A percentile compares a stretch with the other conserved stretches of the same genome.
Evolutionary conservation across 2,113 vertebrate genomes (phyloP).

Genomic region (Cynocephalus volans): DNA sequence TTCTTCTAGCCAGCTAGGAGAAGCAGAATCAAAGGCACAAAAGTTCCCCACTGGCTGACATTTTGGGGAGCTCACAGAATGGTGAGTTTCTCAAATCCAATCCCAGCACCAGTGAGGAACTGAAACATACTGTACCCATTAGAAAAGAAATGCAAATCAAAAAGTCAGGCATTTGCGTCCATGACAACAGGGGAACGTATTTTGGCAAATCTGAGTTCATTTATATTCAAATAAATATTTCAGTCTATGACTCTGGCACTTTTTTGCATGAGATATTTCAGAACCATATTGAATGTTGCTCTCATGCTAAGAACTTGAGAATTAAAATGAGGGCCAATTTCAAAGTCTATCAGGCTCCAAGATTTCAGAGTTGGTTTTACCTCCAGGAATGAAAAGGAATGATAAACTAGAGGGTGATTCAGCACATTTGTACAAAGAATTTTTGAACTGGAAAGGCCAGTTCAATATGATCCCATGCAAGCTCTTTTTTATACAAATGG

Average conservation of each 20-base stretch:
- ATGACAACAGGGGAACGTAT: conserved; percentile 85
- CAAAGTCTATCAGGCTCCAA: conserved; percentile 78
- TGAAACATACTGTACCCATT: conserved; percentile 85
- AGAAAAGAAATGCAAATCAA: conserved; percentile 87
- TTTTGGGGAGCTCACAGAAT: conserved; percentile 79
- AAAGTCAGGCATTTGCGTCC: conserved; percentile 86
- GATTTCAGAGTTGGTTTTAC: conserved; percentile 75
- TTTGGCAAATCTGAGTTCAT: conserved; percentile 86
- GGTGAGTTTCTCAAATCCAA: conserved; percentile 77
- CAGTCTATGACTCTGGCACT: conserved; percentile 86
- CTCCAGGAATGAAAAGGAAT: conserved; percentile 74
- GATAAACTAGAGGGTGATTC: conserved; percentile 65
- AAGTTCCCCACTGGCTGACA: conserved; percentile 79
- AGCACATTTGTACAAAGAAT: conserved; percentile 73
- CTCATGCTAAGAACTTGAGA: conserved; percentile 84
- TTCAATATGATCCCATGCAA: not conserved
- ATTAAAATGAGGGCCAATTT: conserved; percentile 85
- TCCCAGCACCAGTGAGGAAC: conserved; percentile 80
- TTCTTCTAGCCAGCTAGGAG: conserved; percentile 30
- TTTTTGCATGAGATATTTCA: conserved; percentile 86
- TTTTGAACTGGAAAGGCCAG: conserved; percentile 55
- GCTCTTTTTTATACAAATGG: not conserved
- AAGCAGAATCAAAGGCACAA: conserved; percentile 58
- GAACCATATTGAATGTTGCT: conserved; percentile 85
- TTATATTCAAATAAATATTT: conserved; percentile 88